A percentile compares a stretch with the other conserved stretches of the same genome.
Evolutionary conservation across 2,888 invertebrate species (phyloP).

Genomic region (Chymomyza amoena): DNA sequence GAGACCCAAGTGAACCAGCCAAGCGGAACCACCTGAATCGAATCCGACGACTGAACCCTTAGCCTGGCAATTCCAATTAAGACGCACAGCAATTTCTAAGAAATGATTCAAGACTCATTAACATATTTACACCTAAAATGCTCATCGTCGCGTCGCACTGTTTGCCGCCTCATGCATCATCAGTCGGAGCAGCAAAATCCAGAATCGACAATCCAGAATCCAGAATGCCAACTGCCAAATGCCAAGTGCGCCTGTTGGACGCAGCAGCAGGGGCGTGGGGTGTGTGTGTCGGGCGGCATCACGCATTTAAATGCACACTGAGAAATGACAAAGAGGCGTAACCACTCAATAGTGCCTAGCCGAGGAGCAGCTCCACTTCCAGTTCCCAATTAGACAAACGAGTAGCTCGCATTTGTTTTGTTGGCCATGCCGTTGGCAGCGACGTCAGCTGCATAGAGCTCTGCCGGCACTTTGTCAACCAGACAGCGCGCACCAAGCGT

Average conservation of each 20-base stretch:
- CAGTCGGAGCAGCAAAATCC: neutral
- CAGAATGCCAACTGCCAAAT: neutral
- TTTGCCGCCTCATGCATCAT: neutral
- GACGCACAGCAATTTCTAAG: constrained; percentile 53
- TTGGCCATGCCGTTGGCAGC: neutral
- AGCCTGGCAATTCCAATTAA: constrained; percentile 61
- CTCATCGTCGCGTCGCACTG: neutral
- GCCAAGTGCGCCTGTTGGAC: neutral
- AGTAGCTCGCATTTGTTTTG: constrained; percentile 15
- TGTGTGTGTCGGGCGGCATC: neutral
- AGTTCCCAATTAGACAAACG: constrained; percentile 66
- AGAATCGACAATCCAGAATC: neutral
- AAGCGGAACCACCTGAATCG: neutral
- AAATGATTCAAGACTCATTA: constrained; percentile 67
- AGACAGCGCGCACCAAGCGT: neutral
- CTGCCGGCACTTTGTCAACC: constrained; percentile 42
- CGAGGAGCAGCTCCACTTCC: constrained; percentile 34
- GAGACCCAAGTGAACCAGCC: neutral
- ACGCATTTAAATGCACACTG: constrained; percentile 27
- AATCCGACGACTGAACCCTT: constrained; percentile 28
- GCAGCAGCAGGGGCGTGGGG: too few species aligned
- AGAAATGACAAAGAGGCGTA: constrained; percentile 65
- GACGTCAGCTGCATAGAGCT: constrained; percentile 4
- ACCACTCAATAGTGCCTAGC: constrained; percentile 16
- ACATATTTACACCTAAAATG: constrained; percentile 70